phyloP scores from a whole-genome alignment of 30 jellyfish, hydroid and myxozoan genomes.

The Calvadosia cruxmelitensis region DNA sequence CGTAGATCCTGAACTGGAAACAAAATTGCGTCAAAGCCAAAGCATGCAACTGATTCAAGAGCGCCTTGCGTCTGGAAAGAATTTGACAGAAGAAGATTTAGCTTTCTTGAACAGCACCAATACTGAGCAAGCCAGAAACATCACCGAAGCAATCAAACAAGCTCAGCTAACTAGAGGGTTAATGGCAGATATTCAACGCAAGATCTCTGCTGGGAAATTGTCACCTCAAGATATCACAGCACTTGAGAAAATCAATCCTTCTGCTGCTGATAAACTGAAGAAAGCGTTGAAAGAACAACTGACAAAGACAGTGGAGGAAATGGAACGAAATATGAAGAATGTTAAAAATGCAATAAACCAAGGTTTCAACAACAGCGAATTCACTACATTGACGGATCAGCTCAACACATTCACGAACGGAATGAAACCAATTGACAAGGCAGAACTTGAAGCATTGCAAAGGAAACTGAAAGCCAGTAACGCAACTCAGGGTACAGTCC shows the following conservation, averaged over 20 bases:
- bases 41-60: slow-evolving; percentile 17
- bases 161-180: slow-evolving; percentile 9
- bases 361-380: slow-evolving; percentile 30
- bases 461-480: slow-evolving; percentile 24
- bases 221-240: slow-evolving; percentile 35
- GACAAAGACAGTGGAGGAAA: slow-evolving; percentile 40
- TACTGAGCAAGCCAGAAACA: slow-evolving; percentile 41
- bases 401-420: slow-evolving; percentile 26
- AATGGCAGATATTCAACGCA: slow-evolving; percentile 15
- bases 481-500: slow-evolving; percentile 41
- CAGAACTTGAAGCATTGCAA: slow-evolving; percentile 30
- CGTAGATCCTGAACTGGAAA: slow-evolving; percentile 49
- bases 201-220: slow-evolving; percentile 35
- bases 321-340: slow-evolving; percentile 52
- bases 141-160: slow-evolving; percentile 9
- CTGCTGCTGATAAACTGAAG: slow-evolving; percentile 51
- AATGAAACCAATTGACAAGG: slow-evolving; percentile 31
- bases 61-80: slow-evolving; percentile 28
- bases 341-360: slow-evolving; percentile 42
- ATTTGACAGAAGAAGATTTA: slow-evolving; percentile 41
- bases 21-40: slow-evolving; percentile 27
- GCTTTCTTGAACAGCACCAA: slow-evolving; percentile 19
- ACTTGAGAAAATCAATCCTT: slow-evolving; percentile 46
- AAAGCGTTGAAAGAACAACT: slow-evolving; percentile 77
- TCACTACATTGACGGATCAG: slow-evolving; percentile 31